Evolutionary conservation across 2,888 invertebrate genomes (phyloP), one percentile per base, ranked within the genome.

Genomic region (Tetramorium bicarinatum): DNA sequence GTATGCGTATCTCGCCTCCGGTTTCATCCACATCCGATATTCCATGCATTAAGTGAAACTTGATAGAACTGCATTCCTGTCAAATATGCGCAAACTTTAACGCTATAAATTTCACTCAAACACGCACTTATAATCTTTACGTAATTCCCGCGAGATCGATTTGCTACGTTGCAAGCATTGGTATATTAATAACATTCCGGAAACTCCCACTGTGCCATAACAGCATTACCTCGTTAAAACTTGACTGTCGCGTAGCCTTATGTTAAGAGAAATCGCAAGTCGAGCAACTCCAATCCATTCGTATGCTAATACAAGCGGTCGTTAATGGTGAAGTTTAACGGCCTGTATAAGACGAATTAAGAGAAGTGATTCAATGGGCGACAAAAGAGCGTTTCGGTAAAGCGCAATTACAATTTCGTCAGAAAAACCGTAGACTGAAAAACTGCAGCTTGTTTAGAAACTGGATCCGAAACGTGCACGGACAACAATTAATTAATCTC

Each of bases 281-380:
- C 77, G 54, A 44, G 49, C 69, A 72, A 74, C 84, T 86, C 81
- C 64, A 77, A 86, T 86, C 84, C 82, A 83, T 87, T 87, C 81
- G 66, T 71, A 84, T 86, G 86, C 61, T 84, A 88, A 88, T 85
- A 72, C 41, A 9, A 29, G 34, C 59, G 72, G n/a, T 76, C 80
- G 76, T 80, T 80, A 83, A 75, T 18, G 41, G 13, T 59, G n/a
- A 79, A 79, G 72, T 38, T 79, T 59, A 59, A 79, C 47, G 34
- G 38, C 25, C 38, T 38, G 29, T 25, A 47, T 59, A 79, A 59
- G 79, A 69, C 56, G 69, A 71, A 59, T 79, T 47, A 79, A 59
- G 59, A 79, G 38, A 71, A 47, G 59, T 59, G 38, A 59, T 79
- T 59, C 21, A 49, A 71, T 7, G 69, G 44, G 2, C 8, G 56